Base-by-base conservation (phyloP, 2,113 vertebrate genomes). In the Turdus rufiventris region DNA sequence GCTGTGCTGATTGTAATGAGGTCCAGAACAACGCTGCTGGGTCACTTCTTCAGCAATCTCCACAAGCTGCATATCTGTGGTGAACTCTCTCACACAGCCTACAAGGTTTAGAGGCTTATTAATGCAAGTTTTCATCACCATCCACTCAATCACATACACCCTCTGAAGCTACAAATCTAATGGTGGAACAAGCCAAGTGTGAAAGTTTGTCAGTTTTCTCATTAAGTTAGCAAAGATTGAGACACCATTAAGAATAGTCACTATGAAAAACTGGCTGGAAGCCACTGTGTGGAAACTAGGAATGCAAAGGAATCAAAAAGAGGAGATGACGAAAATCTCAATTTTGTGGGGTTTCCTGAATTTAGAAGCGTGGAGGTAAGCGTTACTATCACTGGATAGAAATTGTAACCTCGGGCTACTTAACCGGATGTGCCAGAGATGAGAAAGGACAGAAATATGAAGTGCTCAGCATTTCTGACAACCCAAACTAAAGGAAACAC, bases 1-100 rank as follows among this genome's bases (percentile, higher is more conserved):
- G 34, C 8, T 71, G 20, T 0, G 6, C 36, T 53, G 66, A 43
- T 51, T 0, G 0, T 4, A 48, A 60, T 0, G 2, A 75, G 34
- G 38, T 47, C 72, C 38, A 70, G 51, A 91, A 56, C 38, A 80
- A 84, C 0, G 0, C 17, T 62, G 29, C 28, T 50, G 61, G 65
- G 48, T 68, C 36, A 50, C 38, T 90, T 65, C 90, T 42, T 88
- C 74, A 87, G 57, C 70, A 51, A 24, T 7, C 50, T 76, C 54
- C 62, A 23, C 54, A 40, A 60, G 76, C 51, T 77, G 16, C 7
- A 19, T 18, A 26, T 38, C 68, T 42, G 19, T 57, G 33, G 54
- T 34, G 6, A 89, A 58, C 60, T 48, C 54, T 66, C 40, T 72
- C 80, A 54, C 29, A 51, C 34, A 91, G 76, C 51, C 76, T 71